Base-by-base conservation (phyloP, 2,113 vertebrate species). In the Meleagris gallopavo region DNA sequence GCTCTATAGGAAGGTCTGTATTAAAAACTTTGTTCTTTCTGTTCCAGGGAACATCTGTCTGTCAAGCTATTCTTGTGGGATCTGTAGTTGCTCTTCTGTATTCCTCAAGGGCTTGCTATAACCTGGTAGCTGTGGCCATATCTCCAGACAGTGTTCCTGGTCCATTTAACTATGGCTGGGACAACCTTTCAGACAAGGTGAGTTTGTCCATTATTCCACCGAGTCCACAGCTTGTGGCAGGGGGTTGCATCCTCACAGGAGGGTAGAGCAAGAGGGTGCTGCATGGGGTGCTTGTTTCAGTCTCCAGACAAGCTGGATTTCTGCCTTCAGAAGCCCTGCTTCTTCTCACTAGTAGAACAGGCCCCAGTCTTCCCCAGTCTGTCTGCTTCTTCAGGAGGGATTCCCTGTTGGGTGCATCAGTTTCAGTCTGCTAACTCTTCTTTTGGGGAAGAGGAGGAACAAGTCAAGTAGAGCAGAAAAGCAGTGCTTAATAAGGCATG, bases 131-230 rank as follows among this genome's bases (percentile, higher is more conserved):
- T 81, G 98, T 99, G 95, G 97, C 98, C 72, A 96, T 99, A 93
- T 98, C 98, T 24, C 98, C 98, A 18, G 98, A 98, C 88, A 98
- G 86, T 94, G 95, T 98, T 94, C 98, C 98, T 88, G 98, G 97
- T 55, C 98, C 99, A 32, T 99, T 99, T 97, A 99, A 98, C 93
- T 99, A 99, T 82, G 98, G 99, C 97, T 99, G 99, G 99, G 99
- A 99, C 98, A 99, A 98, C 90, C 98, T 99, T 88, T 99, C 98
- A 19, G 98, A 99, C 91, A 98, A 99, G 98, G 99, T 99, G 94
- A 87, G 96, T 78, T 61, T 61, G 88, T 27, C 14, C 38, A 46
- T 50, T 27, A 36, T 12, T 27, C 29, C 2, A 40, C 13, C 20
- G 17, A 24, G 0, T 10, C 10, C 32, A 55, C 43, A 34, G 57